A percentile compares a stretch with the other conserved stretches of the same genome.
Conservation (phyloP, 2,888 invertebrate species). For the Marronus borbonicus region DNA sequence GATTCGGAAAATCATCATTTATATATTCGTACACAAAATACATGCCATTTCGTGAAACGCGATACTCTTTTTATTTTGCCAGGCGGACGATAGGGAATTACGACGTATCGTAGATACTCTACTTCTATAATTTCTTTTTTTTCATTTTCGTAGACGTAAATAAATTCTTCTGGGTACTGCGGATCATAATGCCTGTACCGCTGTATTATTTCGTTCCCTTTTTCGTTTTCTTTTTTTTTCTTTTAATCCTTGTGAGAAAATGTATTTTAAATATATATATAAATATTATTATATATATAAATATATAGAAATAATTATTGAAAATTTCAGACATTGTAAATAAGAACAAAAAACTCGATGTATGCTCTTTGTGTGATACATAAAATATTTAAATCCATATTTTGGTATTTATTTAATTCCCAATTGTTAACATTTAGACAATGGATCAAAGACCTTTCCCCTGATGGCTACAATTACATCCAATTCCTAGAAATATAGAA, state of each 20-base stretch:
- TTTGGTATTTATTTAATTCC: conserved; percentile 50
- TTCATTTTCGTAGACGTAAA: background rate
- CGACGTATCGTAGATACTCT: background rate
- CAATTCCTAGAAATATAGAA: too few relatives aligned
- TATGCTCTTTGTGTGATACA: conserved; percentile 72
- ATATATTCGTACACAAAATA: background rate
- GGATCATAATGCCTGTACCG: background rate
- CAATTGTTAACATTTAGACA: background rate
- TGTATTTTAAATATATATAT: conserved; percentile 58
- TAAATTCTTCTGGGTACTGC: background rate
- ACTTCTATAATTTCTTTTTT: background rate
- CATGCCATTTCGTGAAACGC: conserved; percentile 12
- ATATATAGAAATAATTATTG: conserved; percentile 62
- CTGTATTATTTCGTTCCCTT: conserved; percentile 14
- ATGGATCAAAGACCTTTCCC: too few relatives aligned
- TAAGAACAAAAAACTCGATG: conserved; percentile 67
- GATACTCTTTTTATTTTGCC: conserved; percentile 12
- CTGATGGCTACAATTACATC: too few relatives aligned
- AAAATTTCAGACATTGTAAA: conserved; percentile 67
- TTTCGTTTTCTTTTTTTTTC: conserved; percentile 22
- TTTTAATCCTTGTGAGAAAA: conserved; percentile 53
- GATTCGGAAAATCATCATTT: background rate
- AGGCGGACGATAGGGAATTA: background rate
- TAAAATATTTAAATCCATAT: conserved; percentile 69
- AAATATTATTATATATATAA: conserved; percentile 55